Evolutionary conservation across 2,888 invertebrate genomes (phyloP).

Genomic region (Caenorhabditis sp.): DNA sequence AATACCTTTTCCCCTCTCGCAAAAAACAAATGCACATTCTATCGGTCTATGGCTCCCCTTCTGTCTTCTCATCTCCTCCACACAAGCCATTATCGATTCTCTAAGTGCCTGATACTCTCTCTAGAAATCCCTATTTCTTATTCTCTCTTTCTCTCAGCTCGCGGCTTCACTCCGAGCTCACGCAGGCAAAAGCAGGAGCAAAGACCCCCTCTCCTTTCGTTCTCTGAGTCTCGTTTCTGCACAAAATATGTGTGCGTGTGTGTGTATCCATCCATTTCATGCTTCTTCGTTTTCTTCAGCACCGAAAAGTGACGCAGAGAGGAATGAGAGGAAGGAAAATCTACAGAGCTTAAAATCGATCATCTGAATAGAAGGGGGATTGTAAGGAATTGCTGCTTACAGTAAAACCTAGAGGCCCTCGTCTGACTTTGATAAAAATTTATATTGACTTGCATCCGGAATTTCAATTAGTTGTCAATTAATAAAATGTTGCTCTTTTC

Average conservation of each 20-base stretch:
- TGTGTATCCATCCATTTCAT: constrained; percentile 53
- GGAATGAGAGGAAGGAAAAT: constrained; percentile 23
- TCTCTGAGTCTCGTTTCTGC: constrained; percentile 19
- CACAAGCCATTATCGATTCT: constrained; percentile 37
- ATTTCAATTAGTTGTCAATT: too few species aligned
- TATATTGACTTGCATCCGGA: too few species aligned
- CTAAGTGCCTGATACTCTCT: constrained; percentile 29
- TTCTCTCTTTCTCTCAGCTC: constrained; percentile 37
- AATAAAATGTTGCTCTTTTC: too few species aligned
- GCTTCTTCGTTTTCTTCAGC: constrained; percentile 25
- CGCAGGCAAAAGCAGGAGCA: constrained; percentile 16
- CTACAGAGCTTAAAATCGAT: constrained; percentile 40
- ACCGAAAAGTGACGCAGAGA: constrained; percentile 40
- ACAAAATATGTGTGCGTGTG: constrained; percentile 44
- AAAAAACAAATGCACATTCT: background rate
- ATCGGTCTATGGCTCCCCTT: background rate
- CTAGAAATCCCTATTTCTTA: constrained; percentile 16
- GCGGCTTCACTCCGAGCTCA: constrained; percentile 42
- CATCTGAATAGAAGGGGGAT: constrained; percentile 36
- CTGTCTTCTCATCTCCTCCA: background rate
- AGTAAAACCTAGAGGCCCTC: too few species aligned
- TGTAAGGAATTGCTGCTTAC: too few species aligned
- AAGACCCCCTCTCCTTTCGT: constrained; percentile 5
- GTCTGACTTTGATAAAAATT: too few species aligned
- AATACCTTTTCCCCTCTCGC: background rate